These are phyloP conservation scores for Anabacerthia variegaticeps DNA, from an alignment of 2,797 vertebrate species.

Conservation along the genomic window DNA sequence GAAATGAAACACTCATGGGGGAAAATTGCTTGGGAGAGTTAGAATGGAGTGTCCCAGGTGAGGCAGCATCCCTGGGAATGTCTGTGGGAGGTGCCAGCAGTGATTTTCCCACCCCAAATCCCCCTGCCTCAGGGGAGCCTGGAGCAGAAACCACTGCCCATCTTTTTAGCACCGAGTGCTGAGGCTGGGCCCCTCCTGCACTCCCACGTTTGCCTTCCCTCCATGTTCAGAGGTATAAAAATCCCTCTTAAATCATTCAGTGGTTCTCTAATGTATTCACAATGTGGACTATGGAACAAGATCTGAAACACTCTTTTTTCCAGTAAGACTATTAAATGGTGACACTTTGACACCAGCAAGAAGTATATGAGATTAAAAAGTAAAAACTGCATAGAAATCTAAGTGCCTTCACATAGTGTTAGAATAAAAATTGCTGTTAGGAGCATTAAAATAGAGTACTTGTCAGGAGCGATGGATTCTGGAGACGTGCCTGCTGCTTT, in stretches of 20 bases:
- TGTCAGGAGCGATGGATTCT: slow-evolving; percentile 6
- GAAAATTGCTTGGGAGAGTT: background rate
- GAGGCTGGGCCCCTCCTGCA: background rate
- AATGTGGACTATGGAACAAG: slow-evolving; percentile 25
- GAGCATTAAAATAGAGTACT: slow-evolving; percentile 40
- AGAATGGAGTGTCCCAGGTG: fast-evolving
- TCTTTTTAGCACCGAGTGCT: background rate
- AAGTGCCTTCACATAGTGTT: slow-evolving; percentile 28
- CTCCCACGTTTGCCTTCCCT: background rate
- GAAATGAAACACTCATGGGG: background rate
- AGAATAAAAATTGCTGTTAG: slow-evolving; percentile 47
- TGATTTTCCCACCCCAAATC: background rate
- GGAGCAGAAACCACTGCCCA: background rate
- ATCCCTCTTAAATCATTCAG: slow-evolving; percentile 59
- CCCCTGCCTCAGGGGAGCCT: background rate
- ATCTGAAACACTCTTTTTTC: slow-evolving; percentile 50
- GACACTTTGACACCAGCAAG: slow-evolving; percentile 62
- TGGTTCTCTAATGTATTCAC: slow-evolving; percentile 32
- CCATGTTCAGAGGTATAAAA: slow-evolving; percentile 19
- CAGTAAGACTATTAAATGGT: slow-evolving; percentile 48
- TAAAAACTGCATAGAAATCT: slow-evolving; percentile 39
- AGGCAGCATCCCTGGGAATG: fast-evolving
- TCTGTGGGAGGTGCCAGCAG: background rate
- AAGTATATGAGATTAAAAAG: slow-evolving; percentile 65
- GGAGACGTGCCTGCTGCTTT: background rate